Base-by-base conservation (phyloP, 2,797 vertebrate species). In the Thaleichthys pacificus region DNA sequence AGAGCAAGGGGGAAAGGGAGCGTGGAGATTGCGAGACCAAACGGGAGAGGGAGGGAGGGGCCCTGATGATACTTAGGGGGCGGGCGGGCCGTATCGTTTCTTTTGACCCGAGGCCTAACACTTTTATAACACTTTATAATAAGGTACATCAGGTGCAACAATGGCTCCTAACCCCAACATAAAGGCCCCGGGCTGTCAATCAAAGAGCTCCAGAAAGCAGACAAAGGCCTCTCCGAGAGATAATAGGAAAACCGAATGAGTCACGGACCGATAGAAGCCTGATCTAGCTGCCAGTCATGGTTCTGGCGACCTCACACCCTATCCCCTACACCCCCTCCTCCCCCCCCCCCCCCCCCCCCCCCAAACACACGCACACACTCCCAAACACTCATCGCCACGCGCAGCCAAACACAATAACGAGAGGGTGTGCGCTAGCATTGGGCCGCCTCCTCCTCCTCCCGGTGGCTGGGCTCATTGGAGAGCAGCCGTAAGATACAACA, bases 391-490 rank as follows among this genome's bases (percentile, higher is more conserved):
- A 15, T 6, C 49, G 19, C 57, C 11, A 2, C 57, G 3, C 22
- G 11, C 57, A 22, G 21, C 8, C 9, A 26, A 24, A 24, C 21
- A 1, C 38, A 8, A 42, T 42, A 42, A 8, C 19, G 56, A n/a
- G 56, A 19, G 21, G 2, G 54, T 19, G 15, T 57, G n/a, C 54
- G 17, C 54, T 6, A 0, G n/a, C 26, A 72, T 56, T 6, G 49
- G 21, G 21, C 21, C 24, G 35, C 3, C 4, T 60, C 21, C 7
- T 73, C 54, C 49, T 61, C 54, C 22, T 26, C 68, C 28, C 65
- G 51, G 65, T 63, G 65, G 61, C 54, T 28, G 49, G 67, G 57
- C 63, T 57, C 49, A 62, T 73, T 49, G 8, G 2, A 61, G 42
- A 70, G 70, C n/a, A 21, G 21, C 69, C 61, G 32, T 24, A 51